phyloP scores from a whole-genome alignment of 2,113 vertebrate species.

The Petroica traversi region DNA sequence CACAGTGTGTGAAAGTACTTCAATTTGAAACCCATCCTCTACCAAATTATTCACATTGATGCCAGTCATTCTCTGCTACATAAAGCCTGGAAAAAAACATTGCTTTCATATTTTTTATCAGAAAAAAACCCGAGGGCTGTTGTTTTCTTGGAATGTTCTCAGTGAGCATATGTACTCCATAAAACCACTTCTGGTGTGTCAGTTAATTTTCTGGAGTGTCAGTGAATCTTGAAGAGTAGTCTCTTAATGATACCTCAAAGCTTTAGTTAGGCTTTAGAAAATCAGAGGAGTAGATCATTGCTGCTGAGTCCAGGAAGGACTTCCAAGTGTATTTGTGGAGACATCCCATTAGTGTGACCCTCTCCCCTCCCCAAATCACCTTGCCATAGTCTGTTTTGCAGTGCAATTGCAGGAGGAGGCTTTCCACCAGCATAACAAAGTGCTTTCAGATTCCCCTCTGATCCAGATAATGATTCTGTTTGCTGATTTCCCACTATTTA shows the following conservation, averaged over 20 bases:
- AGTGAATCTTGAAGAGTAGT: not conserved
- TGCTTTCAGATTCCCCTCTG: not conserved
- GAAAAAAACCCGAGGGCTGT: not conserved
- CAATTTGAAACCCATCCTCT: not conserved
- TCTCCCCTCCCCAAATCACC: not conserved
- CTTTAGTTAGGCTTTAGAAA: not conserved
- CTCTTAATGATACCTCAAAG: not conserved
- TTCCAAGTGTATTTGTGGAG: not conserved
- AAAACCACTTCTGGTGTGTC: not conserved
- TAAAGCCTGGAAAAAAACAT: not conserved
- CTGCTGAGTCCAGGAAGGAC: not conserved
- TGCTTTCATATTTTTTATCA: not conserved
- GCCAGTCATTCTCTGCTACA: not conserved
- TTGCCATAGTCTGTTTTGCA: not conserved
- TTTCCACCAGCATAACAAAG: not conserved
- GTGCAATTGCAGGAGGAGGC: not conserved
- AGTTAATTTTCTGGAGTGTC: not conserved
- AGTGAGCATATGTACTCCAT: not conserved
- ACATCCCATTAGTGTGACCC: not conserved
- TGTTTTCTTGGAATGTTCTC: not conserved
- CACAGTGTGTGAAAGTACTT: constrained; percentile 7
- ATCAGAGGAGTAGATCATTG: not conserved
- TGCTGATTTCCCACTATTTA: not conserved
- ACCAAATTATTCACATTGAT: not conserved
- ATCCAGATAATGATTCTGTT: not conserved